Percentiles rank a stretch among this genome's conserved stretches.
Evolutionary conservation across 1,140 invertebrate species (phyloP).

Genomic region (Euborellia annulipes): DNA sequence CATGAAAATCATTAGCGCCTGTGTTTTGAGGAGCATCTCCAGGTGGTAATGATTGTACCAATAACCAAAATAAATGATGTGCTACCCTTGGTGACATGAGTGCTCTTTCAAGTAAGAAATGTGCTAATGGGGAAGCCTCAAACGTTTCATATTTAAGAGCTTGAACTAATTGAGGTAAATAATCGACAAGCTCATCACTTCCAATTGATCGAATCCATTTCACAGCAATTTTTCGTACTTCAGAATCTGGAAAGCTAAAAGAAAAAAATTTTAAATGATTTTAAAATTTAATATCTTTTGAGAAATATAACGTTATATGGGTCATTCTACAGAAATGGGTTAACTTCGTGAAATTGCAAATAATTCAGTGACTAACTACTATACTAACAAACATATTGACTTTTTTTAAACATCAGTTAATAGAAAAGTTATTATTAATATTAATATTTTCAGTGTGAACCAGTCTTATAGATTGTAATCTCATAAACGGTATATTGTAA

Average conservation of each 20-base stretch:
- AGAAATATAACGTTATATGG: no score
- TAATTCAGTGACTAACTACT: no score
- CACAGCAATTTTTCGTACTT: slow-evolving; percentile 70
- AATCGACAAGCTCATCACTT: slow-evolving; percentile 78
- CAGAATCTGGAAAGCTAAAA: slow-evolving; percentile 76
- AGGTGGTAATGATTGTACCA: slow-evolving; percentile 56
- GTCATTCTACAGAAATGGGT: no score
- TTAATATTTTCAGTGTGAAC: no score
- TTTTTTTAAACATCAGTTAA: no score
- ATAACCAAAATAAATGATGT: slow-evolving; percentile 87
- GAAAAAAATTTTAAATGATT: no score
- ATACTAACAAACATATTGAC: no score
- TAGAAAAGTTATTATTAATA: no score
- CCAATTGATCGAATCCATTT: slow-evolving; percentile 60
- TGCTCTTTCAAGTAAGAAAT: slow-evolving; percentile 68
- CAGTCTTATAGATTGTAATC: no score
- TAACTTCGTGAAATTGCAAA: no score
- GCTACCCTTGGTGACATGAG: slow-evolving; percentile 76
- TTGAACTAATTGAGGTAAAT: slow-evolving; percentile 85
- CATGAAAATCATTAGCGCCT: slow-evolving; percentile 13
- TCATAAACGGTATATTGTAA: no score
- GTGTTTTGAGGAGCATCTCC: background rate
- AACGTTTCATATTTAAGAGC: slow-evolving; percentile 88
- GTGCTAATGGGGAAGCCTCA: slow-evolving; percentile 68
- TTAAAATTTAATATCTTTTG: no score